These are phyloP conservation scores for Spinus olivaceus DNA, from an alignment of 2,797 vertebrate species.

Conservation along the genomic window DNA sequence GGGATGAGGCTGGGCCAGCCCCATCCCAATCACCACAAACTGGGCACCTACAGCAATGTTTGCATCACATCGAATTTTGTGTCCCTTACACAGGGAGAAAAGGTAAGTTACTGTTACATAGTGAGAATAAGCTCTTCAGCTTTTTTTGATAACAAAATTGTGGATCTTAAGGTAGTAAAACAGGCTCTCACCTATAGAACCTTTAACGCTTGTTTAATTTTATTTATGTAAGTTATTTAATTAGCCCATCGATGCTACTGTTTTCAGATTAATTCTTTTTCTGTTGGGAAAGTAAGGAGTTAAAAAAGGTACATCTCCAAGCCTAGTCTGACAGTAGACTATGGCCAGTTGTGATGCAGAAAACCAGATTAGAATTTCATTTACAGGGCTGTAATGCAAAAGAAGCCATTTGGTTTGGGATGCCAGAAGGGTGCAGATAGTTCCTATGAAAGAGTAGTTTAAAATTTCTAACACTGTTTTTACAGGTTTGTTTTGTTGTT, in stretches of 20 bases:
- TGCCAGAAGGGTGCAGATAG: not conserved
- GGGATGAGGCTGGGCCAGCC: not conserved
- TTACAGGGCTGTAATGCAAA: not conserved
- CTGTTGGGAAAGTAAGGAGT: not conserved
- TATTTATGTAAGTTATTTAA: not conserved
- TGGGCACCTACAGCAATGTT: not conserved
- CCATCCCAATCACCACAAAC: not conserved
- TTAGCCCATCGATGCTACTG: not conserved
- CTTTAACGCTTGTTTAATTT: not conserved
- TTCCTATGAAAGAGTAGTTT: not conserved
- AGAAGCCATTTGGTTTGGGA: not conserved
- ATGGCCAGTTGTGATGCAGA: not conserved
- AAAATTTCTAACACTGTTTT: not conserved
- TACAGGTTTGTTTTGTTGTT: not conserved
- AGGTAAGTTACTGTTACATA: not conserved
- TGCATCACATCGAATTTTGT: not conserved
- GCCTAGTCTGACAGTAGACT: not conserved
- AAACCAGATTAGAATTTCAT: not conserved
- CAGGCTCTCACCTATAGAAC: not conserved
- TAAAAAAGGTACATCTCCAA: not conserved
- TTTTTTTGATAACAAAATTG: not conserved
- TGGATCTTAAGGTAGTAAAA: not conserved
- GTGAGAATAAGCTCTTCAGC: not conserved
- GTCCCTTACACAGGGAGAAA: not conserved
- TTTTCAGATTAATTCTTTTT: not conserved